Base-by-base conservation (phyloP, 2,797 vertebrate genomes). In the Amblyopsis hoosieri region DNA sequence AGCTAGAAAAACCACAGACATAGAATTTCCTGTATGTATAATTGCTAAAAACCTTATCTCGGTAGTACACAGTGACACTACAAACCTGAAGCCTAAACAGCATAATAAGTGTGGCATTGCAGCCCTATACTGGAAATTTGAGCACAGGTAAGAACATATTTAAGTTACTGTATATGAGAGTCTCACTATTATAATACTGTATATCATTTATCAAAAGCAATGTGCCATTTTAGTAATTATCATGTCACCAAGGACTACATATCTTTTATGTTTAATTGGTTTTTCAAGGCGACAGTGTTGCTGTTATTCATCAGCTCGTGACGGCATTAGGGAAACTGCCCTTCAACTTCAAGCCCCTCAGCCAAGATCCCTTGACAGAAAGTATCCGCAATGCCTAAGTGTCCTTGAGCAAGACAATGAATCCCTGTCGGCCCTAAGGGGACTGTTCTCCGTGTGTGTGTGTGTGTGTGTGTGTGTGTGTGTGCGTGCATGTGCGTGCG, bases 11-110 rank as follows among this genome's bases (percentile, higher is more conserved):
- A 57, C 75, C 56, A 59, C 81, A 79, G 29, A 45, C 47, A 15
- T 8, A 61, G 65, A 23, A 68, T 75, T 90, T 91, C 90, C 83
- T 84, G 82, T 81, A 15, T 84, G 82, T 81, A 15, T 3, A 54
- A 50, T 46, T 86, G 65, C 64, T 83, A 80, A 74, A 87, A 74
- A 42, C 75, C 42, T 48, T 29, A 60, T 74, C 69, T 60, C 0
- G 57, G 67, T 49, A 33, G 0, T 33, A 59, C 45, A 62, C 51
- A 23, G 23, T 23, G 23, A 42, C 37, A 42, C 6, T 42, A 42
- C 9, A 5, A 42, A 42, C 37, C 23, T 23, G 23, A 3, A 42
- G 9, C 37, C 37, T 8, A 42, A 42, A 7, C 6, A 42, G 9
- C 37, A 7, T 42, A 37, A 37, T 6, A 9, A 42, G 37, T 9